Percentiles rank a stretch among this genome's conserved stretches.
Evolutionary conservation across 2,113 vertebrate species (phyloP).

Genomic region (Tupaia tana): DNA sequence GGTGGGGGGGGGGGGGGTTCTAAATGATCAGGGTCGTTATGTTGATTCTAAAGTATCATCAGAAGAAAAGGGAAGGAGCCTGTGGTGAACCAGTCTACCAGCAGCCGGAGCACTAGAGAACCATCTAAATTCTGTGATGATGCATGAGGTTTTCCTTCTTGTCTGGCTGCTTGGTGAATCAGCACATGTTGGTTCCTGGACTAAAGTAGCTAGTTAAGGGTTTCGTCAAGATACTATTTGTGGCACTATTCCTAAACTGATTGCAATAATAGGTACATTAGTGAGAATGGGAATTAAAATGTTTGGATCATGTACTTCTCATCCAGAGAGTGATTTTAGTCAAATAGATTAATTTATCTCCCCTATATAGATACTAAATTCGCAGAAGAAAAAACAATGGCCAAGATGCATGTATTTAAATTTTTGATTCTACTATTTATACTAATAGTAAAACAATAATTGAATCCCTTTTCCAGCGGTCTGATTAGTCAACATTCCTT

Average conservation of each 20-base stretch:
- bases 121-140: neutral
- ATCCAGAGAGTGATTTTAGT: neutral
- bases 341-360: neutral
- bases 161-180: neutral
- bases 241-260: neutral
- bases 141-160: neutral
- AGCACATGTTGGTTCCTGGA: neutral
- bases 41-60: neutral
- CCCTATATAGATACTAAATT: conserved; percentile 34
- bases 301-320: neutral
- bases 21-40: conserved; percentile 55
- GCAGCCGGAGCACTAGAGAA: neutral
- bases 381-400: neutral
- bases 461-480: neutral
- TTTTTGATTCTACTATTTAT: neutral
- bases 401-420: neutral
- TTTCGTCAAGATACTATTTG: neutral
- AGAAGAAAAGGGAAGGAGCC: neutral
- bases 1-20: neutral
- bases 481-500: conserved; percentile 13
- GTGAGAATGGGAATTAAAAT: neutral
- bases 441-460: neutral
- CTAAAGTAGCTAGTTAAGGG: neutral
- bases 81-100: neutral
- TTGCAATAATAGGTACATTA: neutral